phyloP scores from a whole-genome alignment of 2,888 invertebrate species.

The Saturnia pavonia region DNA sequence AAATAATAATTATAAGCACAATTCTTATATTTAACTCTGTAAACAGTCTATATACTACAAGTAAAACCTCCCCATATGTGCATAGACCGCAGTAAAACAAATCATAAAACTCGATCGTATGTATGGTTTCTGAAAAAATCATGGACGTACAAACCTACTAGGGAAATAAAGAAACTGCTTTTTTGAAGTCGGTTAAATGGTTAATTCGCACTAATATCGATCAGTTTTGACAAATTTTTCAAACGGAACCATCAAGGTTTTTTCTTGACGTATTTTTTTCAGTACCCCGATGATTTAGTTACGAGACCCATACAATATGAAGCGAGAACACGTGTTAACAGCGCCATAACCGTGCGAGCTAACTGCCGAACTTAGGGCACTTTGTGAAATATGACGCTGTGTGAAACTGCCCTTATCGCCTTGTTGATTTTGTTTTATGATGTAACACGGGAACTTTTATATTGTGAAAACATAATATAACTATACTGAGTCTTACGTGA shows the following conservation, averaged over 20 bases:
- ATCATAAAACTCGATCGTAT: too few species aligned
- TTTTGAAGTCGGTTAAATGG: background rate
- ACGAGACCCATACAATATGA: conserved; percentile 67
- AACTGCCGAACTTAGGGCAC: conserved; percentile 79
- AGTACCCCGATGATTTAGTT: conserved; percentile 59
- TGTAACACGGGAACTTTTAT: conserved; percentile 23
- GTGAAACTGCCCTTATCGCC: conserved; percentile 67
- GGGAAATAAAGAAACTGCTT: too few species aligned
- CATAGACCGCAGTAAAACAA: too few species aligned
- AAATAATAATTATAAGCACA: too few species aligned
- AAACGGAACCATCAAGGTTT: background rate
- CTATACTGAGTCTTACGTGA: background rate
- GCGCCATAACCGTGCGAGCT: conserved; percentile 73
- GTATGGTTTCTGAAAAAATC: too few species aligned
- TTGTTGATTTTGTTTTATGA: conserved; percentile 58
- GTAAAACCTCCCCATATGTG: too few species aligned
- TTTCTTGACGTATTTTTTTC: conserved; percentile 41
- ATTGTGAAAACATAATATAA: conserved; percentile 14
- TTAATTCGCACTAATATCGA: background rate
- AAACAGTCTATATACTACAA: too few species aligned
- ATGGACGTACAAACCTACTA: too few species aligned
- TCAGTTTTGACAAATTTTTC: background rate
- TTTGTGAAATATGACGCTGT: conserved; percentile 78
- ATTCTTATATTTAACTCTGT: too few species aligned
- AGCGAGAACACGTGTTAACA: conserved; percentile 78